These are phyloP conservation scores for Drosophila tsacasi DNA, from an alignment of 1,140 invertebrate species.

Conservation along the genomic window DNA sequence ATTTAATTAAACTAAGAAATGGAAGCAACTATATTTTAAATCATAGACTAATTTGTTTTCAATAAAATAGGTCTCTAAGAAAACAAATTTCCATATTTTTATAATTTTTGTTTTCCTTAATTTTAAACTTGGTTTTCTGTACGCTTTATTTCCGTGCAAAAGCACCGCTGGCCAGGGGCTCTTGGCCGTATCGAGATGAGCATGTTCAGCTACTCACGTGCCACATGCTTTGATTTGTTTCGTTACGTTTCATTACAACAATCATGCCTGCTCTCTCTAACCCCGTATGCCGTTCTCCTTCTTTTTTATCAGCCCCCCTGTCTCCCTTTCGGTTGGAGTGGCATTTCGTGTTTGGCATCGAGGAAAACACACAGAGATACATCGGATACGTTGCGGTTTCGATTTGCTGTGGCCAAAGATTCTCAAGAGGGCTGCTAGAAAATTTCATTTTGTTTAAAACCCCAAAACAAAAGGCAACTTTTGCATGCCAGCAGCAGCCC, in stretches of 20 bases:
- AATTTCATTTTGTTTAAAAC: constrained; percentile 73
- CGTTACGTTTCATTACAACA: constrained; percentile 82
- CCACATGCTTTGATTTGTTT: constrained; percentile 81
- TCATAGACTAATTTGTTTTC: too few relatives aligned
- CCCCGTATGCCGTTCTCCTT: constrained; percentile 12
- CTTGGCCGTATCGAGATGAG: constrained; percentile 56
- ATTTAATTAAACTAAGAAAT: neutral
- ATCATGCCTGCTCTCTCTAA: constrained; percentile 49
- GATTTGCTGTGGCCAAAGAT: constrained; percentile 67
- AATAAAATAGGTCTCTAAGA: too few relatives aligned
- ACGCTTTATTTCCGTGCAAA: constrained; percentile 9
- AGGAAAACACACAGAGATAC: constrained; percentile 13
- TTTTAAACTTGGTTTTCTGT: neutral
- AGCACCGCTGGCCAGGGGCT: constrained; percentile 17
- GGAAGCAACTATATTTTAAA: too few relatives aligned
- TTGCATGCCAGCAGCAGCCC: constrained; percentile 33
- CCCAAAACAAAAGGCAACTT: constrained; percentile 68
- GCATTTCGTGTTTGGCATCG: constrained; percentile 37
- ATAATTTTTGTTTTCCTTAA: neutral
- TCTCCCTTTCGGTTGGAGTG: constrained; percentile 4
- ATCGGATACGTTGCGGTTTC: constrained; percentile 58
- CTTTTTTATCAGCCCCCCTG: constrained; percentile 1
- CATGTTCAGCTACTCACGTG: constrained; percentile 76
- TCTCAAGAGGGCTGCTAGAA: constrained; percentile 67
- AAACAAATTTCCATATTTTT: fast-evolving